Evolutionary conservation across 2,888 invertebrate species (phyloP).

Genomic region (Limnephilus lunatus): DNA sequence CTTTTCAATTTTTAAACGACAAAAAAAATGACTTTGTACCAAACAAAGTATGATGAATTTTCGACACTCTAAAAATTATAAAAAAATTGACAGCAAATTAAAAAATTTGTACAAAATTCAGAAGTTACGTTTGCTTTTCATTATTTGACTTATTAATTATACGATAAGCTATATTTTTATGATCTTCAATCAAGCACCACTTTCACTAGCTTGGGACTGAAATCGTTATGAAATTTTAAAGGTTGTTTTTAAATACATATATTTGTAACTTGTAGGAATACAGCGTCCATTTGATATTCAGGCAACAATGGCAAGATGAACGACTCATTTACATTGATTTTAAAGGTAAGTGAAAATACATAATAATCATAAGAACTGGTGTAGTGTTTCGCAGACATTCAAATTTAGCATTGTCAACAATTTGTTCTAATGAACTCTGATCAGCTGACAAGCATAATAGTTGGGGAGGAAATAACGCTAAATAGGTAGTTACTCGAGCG

Average conservation of each 20-base stretch:
- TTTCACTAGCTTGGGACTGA: not conserved
- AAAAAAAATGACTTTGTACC: not conserved
- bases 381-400: too few species aligned
- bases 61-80: too few species aligned
- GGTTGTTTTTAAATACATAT: conserved; percentile 23
- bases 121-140: not conserved
- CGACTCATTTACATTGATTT: conserved; percentile 92
- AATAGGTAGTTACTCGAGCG: too few species aligned
- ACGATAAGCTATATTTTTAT: not conserved
- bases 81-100: not conserved
- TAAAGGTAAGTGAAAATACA: conserved; percentile 79
- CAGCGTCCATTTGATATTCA: conserved; percentile 97
- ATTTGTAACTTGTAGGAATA: conserved; percentile 87
- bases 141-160: not conserved
- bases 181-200: not conserved
- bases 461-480: too few species aligned
- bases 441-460: too few species aligned
- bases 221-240: not conserved
- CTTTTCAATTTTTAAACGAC: not conserved
- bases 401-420: too few species aligned
- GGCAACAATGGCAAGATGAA: conserved; percentile 98
- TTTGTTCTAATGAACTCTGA: too few species aligned
- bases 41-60: not conserved
- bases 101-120: not conserved
- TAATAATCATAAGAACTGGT: too few species aligned